phyloP scores from a whole-genome alignment of 1,140 invertebrate genomes.

The Pseudobourletiella spinata region DNA sequence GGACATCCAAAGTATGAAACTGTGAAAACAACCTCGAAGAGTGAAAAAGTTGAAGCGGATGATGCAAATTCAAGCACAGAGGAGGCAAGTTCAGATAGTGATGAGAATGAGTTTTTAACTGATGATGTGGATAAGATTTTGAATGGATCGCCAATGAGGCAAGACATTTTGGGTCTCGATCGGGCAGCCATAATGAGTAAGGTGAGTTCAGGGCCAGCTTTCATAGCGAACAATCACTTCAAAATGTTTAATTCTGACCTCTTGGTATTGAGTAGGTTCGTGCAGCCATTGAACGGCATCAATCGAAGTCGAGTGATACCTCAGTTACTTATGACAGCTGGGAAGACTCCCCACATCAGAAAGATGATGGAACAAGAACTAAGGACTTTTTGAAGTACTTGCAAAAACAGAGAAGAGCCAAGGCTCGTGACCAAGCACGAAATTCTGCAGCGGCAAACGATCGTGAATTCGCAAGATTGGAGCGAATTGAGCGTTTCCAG shows the following conservation, averaged over 20 bases:
- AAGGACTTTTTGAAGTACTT: conserved; percentile 25
- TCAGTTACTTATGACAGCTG: background rate
- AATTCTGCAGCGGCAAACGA: background rate
- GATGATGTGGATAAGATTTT: conserved; percentile 55
- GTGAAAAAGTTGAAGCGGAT: conserved; percentile 22
- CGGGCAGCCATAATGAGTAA: conserved; percentile 51
- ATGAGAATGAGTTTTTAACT: conserved; percentile 49
- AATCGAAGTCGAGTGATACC: background rate
- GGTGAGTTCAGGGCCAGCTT: conserved; percentile 7
- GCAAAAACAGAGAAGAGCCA: conserved; percentile 3
- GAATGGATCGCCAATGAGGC: conserved; percentile 50
- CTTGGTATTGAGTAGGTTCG: no score
- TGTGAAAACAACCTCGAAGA: conserved; percentile 42
- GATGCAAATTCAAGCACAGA: background rate
- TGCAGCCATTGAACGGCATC: background rate
- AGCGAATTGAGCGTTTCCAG: background rate
- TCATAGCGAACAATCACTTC: background rate
- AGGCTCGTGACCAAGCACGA: conserved; percentile 4
- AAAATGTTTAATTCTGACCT: background rate
- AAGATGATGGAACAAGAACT: conserved; percentile 2
- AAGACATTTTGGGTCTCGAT: conserved; percentile 60
- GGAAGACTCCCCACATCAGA: background rate
- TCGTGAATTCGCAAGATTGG: background rate
- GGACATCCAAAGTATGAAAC: conserved; percentile 26
- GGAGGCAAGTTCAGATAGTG: conserved; percentile 43